These are phyloP conservation scores for Lasioglossum pauxillum DNA, from an alignment of 2,888 invertebrate species.

Conservation along the genomic window DNA sequence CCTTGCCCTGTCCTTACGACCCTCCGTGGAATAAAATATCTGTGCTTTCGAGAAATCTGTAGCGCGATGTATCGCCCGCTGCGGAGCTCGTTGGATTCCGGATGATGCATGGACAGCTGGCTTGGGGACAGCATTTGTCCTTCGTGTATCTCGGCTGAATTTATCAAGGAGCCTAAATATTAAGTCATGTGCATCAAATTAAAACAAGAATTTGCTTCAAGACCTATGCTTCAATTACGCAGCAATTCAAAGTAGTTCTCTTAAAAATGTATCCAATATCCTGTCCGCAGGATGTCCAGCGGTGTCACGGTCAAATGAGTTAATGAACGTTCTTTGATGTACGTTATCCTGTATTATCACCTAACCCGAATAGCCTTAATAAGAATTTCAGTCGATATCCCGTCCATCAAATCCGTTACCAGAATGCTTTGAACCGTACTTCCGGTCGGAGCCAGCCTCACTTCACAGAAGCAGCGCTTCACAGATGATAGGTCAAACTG, in stretches of 20 bases:
- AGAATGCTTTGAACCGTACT: conserved; percentile 10
- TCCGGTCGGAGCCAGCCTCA: not conserved
- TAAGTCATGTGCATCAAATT: not conserved
- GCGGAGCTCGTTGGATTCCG: not conserved
- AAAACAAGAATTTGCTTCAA: not conserved
- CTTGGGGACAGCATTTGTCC: not conserved
- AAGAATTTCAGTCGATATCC: not conserved
- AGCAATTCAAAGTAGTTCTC: not conserved
- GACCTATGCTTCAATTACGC: not conserved
- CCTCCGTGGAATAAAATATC: conserved; percentile 26
- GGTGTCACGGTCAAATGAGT: not conserved
- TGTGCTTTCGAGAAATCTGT: conserved; percentile 16
- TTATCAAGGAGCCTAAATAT: not conserved
- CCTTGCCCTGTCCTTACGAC: conserved; percentile 27
- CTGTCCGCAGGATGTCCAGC: not conserved
- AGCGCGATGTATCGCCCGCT: conserved; percentile 8
- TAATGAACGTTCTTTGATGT: not conserved
- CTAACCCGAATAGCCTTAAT: not conserved
- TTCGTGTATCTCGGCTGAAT: not conserved
- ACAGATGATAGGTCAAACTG: conserved; percentile 19
- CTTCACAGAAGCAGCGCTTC: conserved; percentile 11
- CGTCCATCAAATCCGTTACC: not conserved
- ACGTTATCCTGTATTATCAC: not conserved
- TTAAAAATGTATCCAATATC: not conserved
- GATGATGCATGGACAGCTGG: not conserved